Evolutionary conservation across 35 echinoderm and acorn worm genomes (phyloP), one percentile per base, ranked within the genome.

Genomic region (Heliocidaris erythrogramma): DNA sequence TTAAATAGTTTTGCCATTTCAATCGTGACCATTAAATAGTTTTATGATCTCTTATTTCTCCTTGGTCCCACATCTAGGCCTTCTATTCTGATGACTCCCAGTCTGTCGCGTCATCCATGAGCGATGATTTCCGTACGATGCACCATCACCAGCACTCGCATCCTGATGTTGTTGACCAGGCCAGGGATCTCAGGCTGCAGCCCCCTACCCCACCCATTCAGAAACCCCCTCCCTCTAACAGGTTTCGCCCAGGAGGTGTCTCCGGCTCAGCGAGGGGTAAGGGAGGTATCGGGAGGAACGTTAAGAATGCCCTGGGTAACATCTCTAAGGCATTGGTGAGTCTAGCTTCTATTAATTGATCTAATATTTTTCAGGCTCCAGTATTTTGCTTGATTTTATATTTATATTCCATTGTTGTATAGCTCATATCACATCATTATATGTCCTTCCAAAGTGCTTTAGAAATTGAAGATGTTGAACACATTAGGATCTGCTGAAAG

Each of bases 1-100:
- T 42, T 42, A 42, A 42, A 42, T 42, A 42, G 35, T 42, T 42
- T 42, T 42, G 35, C 35, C 35, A 42, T 42, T 3, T 42, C 35
- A 42, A 0, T 42, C 35, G 3, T 42, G 59, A 60, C 18, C 10
- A 60, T 60, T 60, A 71, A 24, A 7, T 27, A 14, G 65, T 18
- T 78, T 7, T 78, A 78, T 78, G 27, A 78, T n/a, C 21, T 78
- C 27, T n/a, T 78, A 6, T 78, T 78, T n/a, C 3, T 78, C 5
- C 65, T n/a, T 9, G 4, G 27, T 78, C 65, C 65, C 65, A 78
- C 52, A 78, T 6, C 14, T 78, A 78, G 65, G 48, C 47, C 47
- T 92, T 92, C 47, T 59, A 92, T 48, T 92, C 91, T 1, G 91
- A 92, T 30, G 91, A 92, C 50, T 52, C 91, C 14, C 91, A 92